phyloP scores from a whole-genome alignment of 53 echinoderm and acorn worm genomes.

The Holothuria leucospilota region DNA sequence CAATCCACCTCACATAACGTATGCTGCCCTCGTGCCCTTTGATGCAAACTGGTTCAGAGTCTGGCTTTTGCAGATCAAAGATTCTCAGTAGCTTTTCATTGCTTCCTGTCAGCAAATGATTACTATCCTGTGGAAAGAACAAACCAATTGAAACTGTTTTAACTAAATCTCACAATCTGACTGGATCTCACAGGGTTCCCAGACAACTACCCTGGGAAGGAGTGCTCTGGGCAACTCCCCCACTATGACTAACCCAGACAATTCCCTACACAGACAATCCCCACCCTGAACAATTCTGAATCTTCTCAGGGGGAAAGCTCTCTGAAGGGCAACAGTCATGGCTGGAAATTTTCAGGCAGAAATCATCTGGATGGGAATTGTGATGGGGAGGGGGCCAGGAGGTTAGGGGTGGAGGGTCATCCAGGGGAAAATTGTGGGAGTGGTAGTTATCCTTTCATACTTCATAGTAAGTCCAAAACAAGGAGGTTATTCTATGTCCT shows the following conservation, averaged over 20 bases:
- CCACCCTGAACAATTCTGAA: not conserved
- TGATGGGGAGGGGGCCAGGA: too few species aligned
- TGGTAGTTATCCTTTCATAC: too few species aligned
- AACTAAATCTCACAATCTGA: not conserved
- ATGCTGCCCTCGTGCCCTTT: slow-evolving; percentile 76
- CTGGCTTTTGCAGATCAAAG: slow-evolving; percentile 80
- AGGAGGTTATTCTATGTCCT: too few species aligned
- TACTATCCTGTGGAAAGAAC: slow-evolving; percentile 64
- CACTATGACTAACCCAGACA: not conserved
- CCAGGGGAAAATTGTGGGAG: too few species aligned
- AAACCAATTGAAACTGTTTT: too few species aligned
- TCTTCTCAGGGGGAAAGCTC: too few species aligned
- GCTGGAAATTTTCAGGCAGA: too few species aligned
- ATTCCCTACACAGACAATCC: not conserved
- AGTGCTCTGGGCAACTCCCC: not conserved
- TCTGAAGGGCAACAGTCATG: too few species aligned
- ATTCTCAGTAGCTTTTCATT: slow-evolving; percentile 92
- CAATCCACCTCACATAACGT: slow-evolving; percentile 74
- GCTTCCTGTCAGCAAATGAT: slow-evolving; percentile 86
- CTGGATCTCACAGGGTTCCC: not conserved
- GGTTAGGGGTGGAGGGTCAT: too few species aligned
- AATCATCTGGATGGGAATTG: too few species aligned
- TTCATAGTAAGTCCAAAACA: too few species aligned
- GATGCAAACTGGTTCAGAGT: slow-evolving; percentile 72
- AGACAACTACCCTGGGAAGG: too few species aligned